phyloP scores from a whole-genome alignment of 2,888 invertebrate genomes.

The Glaucopsyche alexis region DNA sequence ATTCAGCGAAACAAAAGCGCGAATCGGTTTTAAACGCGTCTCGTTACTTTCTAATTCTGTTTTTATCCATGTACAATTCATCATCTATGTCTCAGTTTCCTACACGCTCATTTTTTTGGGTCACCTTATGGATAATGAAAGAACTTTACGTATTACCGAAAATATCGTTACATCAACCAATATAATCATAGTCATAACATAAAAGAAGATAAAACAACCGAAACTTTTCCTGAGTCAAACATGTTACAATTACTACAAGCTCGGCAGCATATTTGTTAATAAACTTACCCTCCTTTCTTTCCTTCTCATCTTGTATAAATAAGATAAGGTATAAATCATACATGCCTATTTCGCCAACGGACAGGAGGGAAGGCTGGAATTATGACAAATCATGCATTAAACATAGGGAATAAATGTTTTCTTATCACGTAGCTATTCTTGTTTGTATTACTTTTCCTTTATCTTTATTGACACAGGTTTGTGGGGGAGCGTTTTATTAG shows the following conservation, averaged over 20 bases:
- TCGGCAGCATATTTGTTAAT: constrained; percentile 62
- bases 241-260: constrained; percentile 48
- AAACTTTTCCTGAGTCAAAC: constrained; percentile 22
- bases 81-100: too few species aligned
- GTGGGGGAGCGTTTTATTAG: constrained; percentile 68
- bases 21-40: too few species aligned
- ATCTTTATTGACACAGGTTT: constrained; percentile 80
- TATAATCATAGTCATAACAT: neutral
- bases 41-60: too few species aligned
- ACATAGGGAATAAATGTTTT: constrained; percentile 81
- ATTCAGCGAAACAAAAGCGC: too few species aligned
- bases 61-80: too few species aligned
- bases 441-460: constrained; percentile 80
- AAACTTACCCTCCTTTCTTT: constrained; percentile 58
- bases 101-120: too few species aligned
- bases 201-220: neutral
- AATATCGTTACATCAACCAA: neutral
- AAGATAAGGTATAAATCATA: constrained; percentile 75
- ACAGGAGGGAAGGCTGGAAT: constrained; percentile 71
- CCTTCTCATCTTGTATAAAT: constrained; percentile 65
- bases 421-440: constrained; percentile 80
- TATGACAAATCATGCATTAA: constrained; percentile 81
- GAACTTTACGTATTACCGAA: neutral
- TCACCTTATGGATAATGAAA: neutral
- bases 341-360: constrained; percentile 74